phyloP scores from a whole-genome alignment of 1,140 invertebrate species.

The Pristionchus pacificus region DNA sequence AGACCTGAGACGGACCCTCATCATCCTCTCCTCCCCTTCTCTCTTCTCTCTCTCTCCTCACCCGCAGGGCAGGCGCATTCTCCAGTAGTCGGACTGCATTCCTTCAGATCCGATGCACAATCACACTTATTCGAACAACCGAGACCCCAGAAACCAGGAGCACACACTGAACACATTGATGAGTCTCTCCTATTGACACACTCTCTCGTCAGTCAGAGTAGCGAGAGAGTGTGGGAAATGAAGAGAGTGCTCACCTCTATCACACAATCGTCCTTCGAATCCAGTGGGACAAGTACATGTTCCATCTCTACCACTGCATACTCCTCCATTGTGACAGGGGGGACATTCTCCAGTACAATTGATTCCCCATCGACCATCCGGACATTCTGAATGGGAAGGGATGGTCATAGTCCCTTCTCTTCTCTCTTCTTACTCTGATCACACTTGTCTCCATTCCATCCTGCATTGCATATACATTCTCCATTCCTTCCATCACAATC shows the following conservation, averaged over 20 bases:
- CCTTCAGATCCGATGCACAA: constrained; percentile 42
- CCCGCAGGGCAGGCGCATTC: constrained; percentile 83
- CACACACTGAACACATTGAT: constrained; percentile 54
- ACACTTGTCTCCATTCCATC: constrained; percentile 50
- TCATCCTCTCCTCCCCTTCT: not conserved
- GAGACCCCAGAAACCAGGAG: constrained; percentile 59
- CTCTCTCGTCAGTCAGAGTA: too few species aligned
- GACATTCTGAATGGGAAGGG: constrained; percentile 43
- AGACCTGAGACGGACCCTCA: constrained; percentile 25
- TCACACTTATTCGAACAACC: constrained; percentile 51
- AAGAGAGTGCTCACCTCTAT: constrained; percentile 24
- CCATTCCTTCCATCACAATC: constrained; percentile 51
- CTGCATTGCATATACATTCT: constrained; percentile 50
- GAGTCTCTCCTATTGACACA: not conserved
- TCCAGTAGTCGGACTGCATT: constrained; percentile 81
- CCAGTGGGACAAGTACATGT: constrained; percentile 66
- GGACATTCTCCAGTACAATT: constrained; percentile 47
- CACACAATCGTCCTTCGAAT: constrained; percentile 47
- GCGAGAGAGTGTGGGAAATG: constrained; percentile 10
- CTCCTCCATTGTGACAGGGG: constrained; percentile 38
- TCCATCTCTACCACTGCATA: constrained; percentile 76
- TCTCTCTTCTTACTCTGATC: constrained; percentile 60
- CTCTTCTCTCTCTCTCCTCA: constrained; percentile 64
- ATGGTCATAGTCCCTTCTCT: constrained; percentile 60
- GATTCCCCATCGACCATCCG: constrained; percentile 65